Conservation (phyloP, 2,113 vertebrate species). For the Myrmophylax atrothorax region DNA sequence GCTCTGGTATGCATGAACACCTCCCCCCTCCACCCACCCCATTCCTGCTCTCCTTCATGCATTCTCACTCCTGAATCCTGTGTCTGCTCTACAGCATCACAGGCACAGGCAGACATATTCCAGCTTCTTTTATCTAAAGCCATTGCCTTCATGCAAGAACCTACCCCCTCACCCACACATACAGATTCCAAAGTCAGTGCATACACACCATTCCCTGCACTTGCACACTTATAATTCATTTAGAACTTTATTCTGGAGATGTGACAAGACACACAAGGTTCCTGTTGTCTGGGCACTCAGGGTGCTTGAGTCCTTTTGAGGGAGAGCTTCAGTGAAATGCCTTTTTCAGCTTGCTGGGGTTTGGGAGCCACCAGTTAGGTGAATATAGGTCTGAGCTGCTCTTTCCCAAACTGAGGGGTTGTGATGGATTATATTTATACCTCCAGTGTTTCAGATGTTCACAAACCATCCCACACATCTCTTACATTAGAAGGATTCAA, state of each 20-base stretch:
- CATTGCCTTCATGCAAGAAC: rapidly evolving
- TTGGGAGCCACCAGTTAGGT: neutral
- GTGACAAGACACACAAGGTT: neutral
- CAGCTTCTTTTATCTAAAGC: neutral
- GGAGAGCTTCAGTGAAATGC: neutral
- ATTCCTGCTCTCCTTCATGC: neutral
- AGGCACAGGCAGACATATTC: neutral
- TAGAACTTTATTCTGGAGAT: neutral
- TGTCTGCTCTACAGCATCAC: neutral
- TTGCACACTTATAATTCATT: neutral
- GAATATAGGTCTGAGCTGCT: neutral
- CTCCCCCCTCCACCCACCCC: neutral
- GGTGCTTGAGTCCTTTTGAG: neutral
- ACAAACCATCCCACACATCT: neutral
- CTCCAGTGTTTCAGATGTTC: neutral
- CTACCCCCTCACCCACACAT: rapidly evolving
- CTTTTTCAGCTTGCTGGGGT: neutral
- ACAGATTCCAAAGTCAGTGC: neutral
- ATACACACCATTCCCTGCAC: neutral
- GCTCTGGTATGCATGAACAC: neutral
- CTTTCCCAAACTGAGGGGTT: neutral
- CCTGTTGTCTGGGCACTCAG: neutral
- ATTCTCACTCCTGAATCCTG: neutral
- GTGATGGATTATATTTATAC: neutral
- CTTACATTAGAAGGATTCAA: neutral